Evolutionary conservation across 2,888 invertebrate species (phyloP), one percentile per base, ranked within the genome.

Genomic region (Empis stercorea): DNA sequence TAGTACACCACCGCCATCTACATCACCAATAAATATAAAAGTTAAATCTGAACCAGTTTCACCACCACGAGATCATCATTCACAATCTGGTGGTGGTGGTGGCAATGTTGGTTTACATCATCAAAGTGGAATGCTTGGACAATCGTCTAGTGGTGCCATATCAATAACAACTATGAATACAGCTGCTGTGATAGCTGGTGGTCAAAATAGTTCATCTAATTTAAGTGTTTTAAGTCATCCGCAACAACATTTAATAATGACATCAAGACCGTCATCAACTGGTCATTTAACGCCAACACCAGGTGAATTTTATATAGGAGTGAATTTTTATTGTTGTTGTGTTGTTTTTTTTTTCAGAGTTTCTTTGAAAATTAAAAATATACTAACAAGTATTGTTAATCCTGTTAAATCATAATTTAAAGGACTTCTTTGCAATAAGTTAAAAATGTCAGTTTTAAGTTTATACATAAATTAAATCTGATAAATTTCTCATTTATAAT

Each of bases 11-110:
- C 71, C 71, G 50, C 84, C 86, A 47, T 79, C 84, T 50, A 79
- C 80, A 56, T 85, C 86, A 57, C 88, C 89, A 30, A 75, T 82
- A 64, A 83, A 86, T 58, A 81, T 92, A 56, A 88, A 88, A 71
- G 88, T 94, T 66, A 94, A 94, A 72, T 89, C 92, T 58, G 94
- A 95, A 69, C 94, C 94, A 23, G 91, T 93, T 64, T 93, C 93
- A 56, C 94, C 94, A 39, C 92, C 92, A 4, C 79, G 93, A 53
- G 91, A 87, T 60, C 82, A 82, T 58, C 84, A 81, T 63, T 65
- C 71, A 61, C 75, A 53, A 64, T 64, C 50, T 56, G 61, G 60
- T 53, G 65, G 59, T 53, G 60, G 60, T 44, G 57, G 58, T 53
- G 56, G 56, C 36, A n/a, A n/a, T n/a, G n/a, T n/a, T n/a, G n/a